Conservation (phyloP, 2,113 vertebrate species). For the Butorides virescens region DNA sequence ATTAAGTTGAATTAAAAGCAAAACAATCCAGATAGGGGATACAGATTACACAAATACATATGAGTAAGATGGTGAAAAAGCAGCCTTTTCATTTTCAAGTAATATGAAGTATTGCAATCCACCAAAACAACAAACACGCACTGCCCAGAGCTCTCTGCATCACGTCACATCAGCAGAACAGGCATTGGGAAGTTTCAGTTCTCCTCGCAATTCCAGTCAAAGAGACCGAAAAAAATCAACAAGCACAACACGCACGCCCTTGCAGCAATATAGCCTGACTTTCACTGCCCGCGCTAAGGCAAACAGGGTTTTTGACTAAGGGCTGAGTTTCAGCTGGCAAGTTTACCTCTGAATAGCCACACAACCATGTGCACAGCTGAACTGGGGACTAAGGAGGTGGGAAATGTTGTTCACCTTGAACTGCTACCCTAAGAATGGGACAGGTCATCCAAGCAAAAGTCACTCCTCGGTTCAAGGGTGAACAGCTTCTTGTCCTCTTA, state of each 20-base stretch:
- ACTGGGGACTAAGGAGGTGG: not conserved
- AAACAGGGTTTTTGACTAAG: not conserved
- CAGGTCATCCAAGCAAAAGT: not conserved
- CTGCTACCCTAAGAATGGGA: not conserved
- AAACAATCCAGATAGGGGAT: not conserved
- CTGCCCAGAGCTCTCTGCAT: not conserved
- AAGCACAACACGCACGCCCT: not conserved
- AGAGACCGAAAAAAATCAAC: not conserved
- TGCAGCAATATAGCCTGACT: not conserved
- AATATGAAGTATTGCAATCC: not conserved
- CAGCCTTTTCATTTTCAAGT: not conserved
- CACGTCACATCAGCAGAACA: not conserved
- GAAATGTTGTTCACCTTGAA: not conserved
- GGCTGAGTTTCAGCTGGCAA: not conserved
- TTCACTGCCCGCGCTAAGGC: not conserved
- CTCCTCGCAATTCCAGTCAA: not conserved
- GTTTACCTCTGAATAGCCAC: not conserved
- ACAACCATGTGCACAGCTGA: not conserved
- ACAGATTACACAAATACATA: not conserved
- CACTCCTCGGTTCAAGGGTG: not conserved
- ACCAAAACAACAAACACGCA: fast-evolving
- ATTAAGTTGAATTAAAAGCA: not conserved
- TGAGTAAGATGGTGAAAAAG: not conserved
- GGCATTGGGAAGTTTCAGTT: not conserved
- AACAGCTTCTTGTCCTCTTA: not conserved